phyloP scores from a whole-genome alignment of 2,113 vertebrate species.

The Tragelaphus imberbis region DNA sequence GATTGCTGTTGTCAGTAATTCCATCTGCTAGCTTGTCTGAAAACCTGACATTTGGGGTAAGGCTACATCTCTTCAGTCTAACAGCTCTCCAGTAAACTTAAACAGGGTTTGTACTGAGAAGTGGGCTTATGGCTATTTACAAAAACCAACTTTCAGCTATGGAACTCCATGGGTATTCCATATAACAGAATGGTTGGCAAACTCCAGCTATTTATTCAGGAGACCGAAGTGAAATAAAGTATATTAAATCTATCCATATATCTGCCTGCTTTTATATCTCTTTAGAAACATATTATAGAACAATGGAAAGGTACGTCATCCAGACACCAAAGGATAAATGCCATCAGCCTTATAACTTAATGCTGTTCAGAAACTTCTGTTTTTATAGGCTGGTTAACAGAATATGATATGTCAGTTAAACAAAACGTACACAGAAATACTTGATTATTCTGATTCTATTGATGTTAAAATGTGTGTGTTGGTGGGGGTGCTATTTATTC shows the following conservation, averaged over 20 bases:
- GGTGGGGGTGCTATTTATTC: background rate
- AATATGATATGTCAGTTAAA: background rate
- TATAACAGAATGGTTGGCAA: background rate
- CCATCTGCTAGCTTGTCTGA: background rate
- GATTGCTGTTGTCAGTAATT: background rate
- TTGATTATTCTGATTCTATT: background rate
- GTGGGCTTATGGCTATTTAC: background rate
- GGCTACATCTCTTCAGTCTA: background rate
- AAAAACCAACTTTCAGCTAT: background rate
- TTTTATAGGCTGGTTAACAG: background rate
- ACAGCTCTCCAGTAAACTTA: background rate
- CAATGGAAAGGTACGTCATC: background rate
- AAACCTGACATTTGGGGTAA: background rate
- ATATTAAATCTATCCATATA: background rate
- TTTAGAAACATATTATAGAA: background rate
- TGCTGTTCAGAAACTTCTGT: background rate
- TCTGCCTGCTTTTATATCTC: background rate
- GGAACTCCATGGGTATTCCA: background rate
- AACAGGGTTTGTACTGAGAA: background rate
- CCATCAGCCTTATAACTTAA: background rate
- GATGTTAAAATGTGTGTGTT: background rate
- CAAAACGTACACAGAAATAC: background rate
- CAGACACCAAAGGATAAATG: background rate
- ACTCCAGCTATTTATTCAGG: background rate
- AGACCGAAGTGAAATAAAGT: background rate